A percentile compares a stretch with the other conserved stretches of the same genome.
phyloP scores from a whole-genome alignment of 2,113 vertebrate species.

The Coryphaenoides rupestris region DNA sequence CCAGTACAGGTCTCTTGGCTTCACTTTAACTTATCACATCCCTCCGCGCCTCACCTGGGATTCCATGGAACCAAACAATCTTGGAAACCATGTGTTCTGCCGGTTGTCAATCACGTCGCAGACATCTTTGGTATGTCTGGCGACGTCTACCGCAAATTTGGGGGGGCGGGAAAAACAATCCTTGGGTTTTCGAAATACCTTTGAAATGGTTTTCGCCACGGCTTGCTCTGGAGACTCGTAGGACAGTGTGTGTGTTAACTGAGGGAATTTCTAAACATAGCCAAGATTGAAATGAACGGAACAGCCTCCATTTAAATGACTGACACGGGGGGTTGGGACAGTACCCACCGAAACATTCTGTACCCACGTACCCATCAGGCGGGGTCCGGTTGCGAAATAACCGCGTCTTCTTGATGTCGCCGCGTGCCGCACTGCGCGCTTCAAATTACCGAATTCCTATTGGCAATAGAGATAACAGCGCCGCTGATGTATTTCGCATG shows the following conservation, averaged over 20 bases:
- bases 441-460: conserved; percentile 17
- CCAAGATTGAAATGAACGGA: conserved; percentile 6
- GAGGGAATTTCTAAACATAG: conserved; percentile 4
- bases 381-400: not conserved
- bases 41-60: conserved; percentile 34
- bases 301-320: not conserved
- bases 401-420: not conserved
- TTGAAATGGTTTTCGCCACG: conserved; percentile 1
- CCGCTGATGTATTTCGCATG: conserved; percentile 18
- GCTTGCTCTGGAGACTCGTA: conserved; percentile 15
- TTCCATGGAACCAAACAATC: conserved; percentile 33
- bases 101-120: conserved; percentile 13
- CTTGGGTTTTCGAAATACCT: conserved; percentile 10
- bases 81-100: conserved; percentile 15
- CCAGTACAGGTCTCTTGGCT: conserved; percentile 46
- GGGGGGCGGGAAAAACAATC: not conserved
- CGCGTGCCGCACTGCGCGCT: conserved; percentile 28
- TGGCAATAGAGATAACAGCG: conserved; percentile 28
- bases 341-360: not conserved
- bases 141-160: conserved; percentile 18
- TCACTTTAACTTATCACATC: conserved; percentile 53
- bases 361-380: not conserved
- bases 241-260: no score
- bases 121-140: conserved; percentile 6
- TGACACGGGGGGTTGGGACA: not conserved